phyloP scores from a whole-genome alignment of 1,140 invertebrate genomes.

The Zaprionus taronus region DNA sequence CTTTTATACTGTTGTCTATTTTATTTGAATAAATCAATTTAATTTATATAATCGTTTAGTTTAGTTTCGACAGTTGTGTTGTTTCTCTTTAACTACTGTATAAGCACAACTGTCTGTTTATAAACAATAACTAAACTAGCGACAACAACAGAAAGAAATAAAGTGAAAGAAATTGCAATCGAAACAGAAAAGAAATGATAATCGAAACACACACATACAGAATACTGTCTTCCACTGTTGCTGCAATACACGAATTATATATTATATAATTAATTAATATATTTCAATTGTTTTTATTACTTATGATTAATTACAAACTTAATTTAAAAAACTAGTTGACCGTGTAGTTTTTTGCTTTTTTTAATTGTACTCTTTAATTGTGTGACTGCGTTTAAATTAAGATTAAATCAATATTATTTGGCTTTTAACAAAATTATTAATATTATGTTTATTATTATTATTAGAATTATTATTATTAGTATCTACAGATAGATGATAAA shows the following conservation, averaged over 20 bases:
- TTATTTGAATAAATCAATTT: constrained; percentile 69
- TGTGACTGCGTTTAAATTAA: constrained; percentile 52
- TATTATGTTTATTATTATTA: constrained; percentile 12
- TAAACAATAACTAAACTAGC: constrained; percentile 26
- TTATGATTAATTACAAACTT: constrained; percentile 26
- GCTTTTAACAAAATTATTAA: constrained; percentile 27
- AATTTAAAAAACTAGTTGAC: constrained; percentile 32
- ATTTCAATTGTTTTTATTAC: constrained; percentile 47
- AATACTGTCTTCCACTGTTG: constrained; percentile 81
- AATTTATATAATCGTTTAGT: constrained; percentile 59
- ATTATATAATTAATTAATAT: constrained; percentile 36
- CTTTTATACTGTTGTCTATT: constrained; percentile 78
- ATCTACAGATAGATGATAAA: constrained; percentile 38
- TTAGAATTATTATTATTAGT: constrained; percentile 29
- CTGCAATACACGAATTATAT: constrained; percentile 76
- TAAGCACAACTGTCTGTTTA: constrained; percentile 13
- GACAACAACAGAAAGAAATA: constrained; percentile 45
- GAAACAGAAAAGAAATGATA: constrained; percentile 20
- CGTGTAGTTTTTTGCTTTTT: constrained; percentile 41
- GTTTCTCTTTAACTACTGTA: constrained; percentile 34
- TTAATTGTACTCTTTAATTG: constrained; percentile 44
- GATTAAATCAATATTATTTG: constrained; percentile 29
- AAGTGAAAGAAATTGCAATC: constrained; percentile 37
- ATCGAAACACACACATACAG: constrained; percentile 16
- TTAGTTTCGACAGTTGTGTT: constrained; percentile 43